Conservation (phyloP, 2,113 vertebrate species). For the Zosterops pallidus region DNA sequence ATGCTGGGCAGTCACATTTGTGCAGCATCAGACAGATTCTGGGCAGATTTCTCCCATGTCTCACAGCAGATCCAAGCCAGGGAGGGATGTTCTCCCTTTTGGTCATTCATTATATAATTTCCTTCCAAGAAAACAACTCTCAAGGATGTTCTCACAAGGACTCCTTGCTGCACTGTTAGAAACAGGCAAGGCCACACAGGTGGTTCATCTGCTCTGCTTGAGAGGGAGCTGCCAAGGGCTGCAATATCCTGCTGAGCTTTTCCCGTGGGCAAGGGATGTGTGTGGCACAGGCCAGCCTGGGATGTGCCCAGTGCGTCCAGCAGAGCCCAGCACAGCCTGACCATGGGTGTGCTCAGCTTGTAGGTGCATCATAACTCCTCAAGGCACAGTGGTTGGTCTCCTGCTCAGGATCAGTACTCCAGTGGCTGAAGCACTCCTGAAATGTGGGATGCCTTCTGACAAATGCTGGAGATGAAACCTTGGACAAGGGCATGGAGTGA, state of each 20-base stretch:
- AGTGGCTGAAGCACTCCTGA: background rate
- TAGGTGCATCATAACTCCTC: background rate
- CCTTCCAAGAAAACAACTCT: background rate
- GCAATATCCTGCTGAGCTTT: background rate
- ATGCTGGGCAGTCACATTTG: rapidly evolving
- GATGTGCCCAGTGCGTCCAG: rapidly evolving
- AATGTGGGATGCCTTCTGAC: background rate
- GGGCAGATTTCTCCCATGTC: background rate
- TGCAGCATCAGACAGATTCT: background rate
- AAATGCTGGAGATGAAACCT: background rate
- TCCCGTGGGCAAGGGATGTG: background rate
- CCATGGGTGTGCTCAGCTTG: background rate
- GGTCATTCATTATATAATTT: background rate
- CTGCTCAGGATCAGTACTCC: background rate
- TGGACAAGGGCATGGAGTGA: background rate
- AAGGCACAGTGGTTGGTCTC: background rate
- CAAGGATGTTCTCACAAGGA: background rate
- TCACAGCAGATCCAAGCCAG: background rate
- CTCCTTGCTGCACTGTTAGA: background rate
- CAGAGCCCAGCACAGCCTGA: background rate
- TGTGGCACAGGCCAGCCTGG: background rate
- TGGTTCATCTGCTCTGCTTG: background rate
- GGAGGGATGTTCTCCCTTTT: background rate
- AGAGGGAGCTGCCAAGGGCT: background rate
- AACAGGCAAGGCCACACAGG: background rate